Evolutionary conservation across 2,888 invertebrate genomes (phyloP), one percentile per base, ranked within the genome.

Genomic region (Pheosia tremula): DNA sequence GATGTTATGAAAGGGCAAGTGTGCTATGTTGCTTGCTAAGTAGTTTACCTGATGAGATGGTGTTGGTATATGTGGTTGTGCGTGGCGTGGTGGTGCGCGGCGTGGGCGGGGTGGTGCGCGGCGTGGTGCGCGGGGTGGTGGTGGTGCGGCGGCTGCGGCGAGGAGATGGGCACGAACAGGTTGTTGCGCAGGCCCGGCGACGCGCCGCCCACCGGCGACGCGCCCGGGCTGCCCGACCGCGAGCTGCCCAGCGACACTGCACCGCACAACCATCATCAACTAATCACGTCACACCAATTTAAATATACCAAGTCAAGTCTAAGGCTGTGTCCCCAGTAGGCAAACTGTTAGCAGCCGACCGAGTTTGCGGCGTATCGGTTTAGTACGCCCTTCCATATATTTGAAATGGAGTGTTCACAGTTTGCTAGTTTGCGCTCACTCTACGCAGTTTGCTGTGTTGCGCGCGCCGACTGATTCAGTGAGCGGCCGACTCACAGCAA

Each of bases 211-310:
- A 98, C 94, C 5, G 98, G 84, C 53, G 97, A 97, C 84, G 97
- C 98, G 49, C 98, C 97, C 57, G 98, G 98, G 58, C 98, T 98
- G 59, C 97, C 98, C 52, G 98, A 98, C 65, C 98, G 96, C 13
- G 98, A 98, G 87, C 98, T 98, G 75, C 98, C 98, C 78, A 99
- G 94, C 11, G 98, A 98, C 76, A 98, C 98, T 97, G 89, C 4
- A 55, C 13, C 13, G 60, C 57, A 64, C n/a, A 71, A 68, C 56
- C 53, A 37, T 9, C 52, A 53, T 53, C 5, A n/a, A 10, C n/a
- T 41, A 41, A 41, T 41, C 41, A 41, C 24, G 24, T 24, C 24
- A 24, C 24, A 24, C 24, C 24, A 24, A 24, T 24, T 24, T 24
- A 24, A 24, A 24, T 24, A 24, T 24, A 24, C 24, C 24, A 24